Percentiles rank a stretch among this genome's conserved stretches.
phyloP scores from a whole-genome alignment of 2,888 invertebrate species.

The Drosophila atroscutellata region DNA sequence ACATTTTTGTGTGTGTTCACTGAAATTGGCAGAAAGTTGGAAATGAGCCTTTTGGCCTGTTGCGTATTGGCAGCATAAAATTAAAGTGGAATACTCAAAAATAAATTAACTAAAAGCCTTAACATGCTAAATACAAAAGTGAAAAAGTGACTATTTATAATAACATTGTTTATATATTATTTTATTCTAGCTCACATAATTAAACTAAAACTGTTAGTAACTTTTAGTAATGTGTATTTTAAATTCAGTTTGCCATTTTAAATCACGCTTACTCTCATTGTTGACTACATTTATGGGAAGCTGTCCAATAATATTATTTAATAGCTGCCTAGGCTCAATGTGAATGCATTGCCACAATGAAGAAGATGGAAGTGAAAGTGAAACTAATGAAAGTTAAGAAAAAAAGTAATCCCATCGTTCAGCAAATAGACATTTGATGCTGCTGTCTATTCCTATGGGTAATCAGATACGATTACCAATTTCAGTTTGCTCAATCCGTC shows the following conservation, averaged over 20 bases:
- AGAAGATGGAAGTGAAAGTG: neutral
- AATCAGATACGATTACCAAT: slow-evolving; percentile 16
- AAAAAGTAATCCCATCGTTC: neutral
- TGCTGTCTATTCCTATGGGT: neutral
- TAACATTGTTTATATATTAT: neutral
- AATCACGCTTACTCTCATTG: neutral
- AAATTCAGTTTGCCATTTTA: neutral
- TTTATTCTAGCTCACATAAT: neutral
- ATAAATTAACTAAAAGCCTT: neutral
- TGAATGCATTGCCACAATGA: neutral
- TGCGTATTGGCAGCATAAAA: neutral
- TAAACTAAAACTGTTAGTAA: neutral
- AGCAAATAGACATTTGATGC: slow-evolving; percentile 1
- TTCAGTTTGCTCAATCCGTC: slow-evolving; percentile 12
- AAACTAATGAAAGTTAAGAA: neutral
- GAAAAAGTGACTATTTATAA: too few species aligned
- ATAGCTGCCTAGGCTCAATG: neutral
- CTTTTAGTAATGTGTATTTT: neutral
- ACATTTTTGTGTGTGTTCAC: slow-evolving; percentile 9
- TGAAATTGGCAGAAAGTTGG: slow-evolving; percentile 1
- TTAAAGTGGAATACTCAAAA: neutral
- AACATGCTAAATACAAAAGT: neutral
- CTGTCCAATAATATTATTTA: neutral
- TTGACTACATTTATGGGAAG: neutral
- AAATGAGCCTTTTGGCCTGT: slow-evolving; percentile 11